phyloP scores from a whole-genome alignment of 2,888 invertebrate genomes.

The Exephanes ischioxanthus region DNA sequence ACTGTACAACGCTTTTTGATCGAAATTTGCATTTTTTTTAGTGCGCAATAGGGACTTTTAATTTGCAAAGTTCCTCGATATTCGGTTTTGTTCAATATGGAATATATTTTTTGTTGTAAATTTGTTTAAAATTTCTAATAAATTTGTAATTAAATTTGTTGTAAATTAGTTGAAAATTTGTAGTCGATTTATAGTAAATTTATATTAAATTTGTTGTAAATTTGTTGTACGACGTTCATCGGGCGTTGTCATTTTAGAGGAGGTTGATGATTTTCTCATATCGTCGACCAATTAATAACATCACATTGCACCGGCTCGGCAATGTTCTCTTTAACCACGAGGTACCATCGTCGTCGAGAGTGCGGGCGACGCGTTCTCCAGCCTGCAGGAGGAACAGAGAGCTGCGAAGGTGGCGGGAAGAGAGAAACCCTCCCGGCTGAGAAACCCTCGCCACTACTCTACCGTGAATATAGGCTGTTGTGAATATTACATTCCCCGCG shows the following conservation, averaged over 20 bases:
- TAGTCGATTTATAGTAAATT: too few relatives aligned
- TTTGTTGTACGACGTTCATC: too few relatives aligned
- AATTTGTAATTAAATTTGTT: too few relatives aligned
- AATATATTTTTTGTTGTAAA: too few relatives aligned
- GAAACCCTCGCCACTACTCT: conserved; percentile 46
- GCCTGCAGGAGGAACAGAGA: conserved; percentile 13
- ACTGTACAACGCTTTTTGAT: neutral
- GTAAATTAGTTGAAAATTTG: too few relatives aligned
- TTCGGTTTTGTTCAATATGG: too few relatives aligned
- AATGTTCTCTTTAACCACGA: conserved; percentile 44
- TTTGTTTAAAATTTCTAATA: too few relatives aligned
- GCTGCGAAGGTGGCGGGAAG: conserved; percentile 56
- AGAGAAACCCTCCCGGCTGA: conserved; percentile 59
- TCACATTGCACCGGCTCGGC: conserved; percentile 79
- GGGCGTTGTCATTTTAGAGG: too few relatives aligned
- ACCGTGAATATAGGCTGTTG: conserved; percentile 80
- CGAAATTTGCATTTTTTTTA: neutral
- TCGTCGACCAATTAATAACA: conserved; percentile 83
- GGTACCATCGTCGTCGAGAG: conserved; percentile 41
- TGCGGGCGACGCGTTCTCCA: conserved; percentile 2
- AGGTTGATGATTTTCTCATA: conserved; percentile 46
- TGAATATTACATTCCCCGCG: conserved; percentile 84
- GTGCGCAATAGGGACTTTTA: neutral
- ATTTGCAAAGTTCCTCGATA: too few relatives aligned
- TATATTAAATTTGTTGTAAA: too few relatives aligned